Evolutionary conservation across 1,140 invertebrate species (phyloP), one percentile per base, ranked within the genome.

Genomic region (Ips typographus): DNA sequence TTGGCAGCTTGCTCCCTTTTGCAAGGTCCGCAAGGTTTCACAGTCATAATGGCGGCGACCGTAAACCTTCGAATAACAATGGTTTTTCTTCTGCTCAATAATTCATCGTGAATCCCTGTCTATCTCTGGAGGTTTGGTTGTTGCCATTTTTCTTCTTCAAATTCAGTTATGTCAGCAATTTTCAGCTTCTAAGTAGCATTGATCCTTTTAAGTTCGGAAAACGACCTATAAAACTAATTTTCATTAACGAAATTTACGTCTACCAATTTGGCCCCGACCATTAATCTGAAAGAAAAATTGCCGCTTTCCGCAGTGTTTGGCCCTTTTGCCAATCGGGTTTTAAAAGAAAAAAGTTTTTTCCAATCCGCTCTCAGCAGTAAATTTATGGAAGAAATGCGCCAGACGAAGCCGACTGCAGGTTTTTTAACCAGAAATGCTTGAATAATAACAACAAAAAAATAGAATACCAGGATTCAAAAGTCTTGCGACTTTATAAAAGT

Each of bases 221-320:
- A 56, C 53, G 53, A 56, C 53, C 53, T 56, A 56, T 56, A 41
- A 59, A 59, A 59, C 41, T 59, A 59, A 59, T 66, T 66, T 66
- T 66, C 53, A 66, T 66, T 66, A 66, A 44, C 39, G 39, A 51
- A 66, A 66, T 66, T 66, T 66, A 66, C 56, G 65, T 59, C 43
- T 44, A 43, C 56, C 65, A 66, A 59, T 66, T 58, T 59, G 22
- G 43, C 55, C 44, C 22, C 2, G 8, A n/a, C 65, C 55, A 66
- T 66, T 66, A 66, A 66, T 66, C 65, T 58, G 55, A 40, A 58
- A 66, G 65, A 66, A 66, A 66, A 66, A 66, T 49, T 49, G 43
- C 56, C 51, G 55, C 38, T 47, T 59, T 52, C 65, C 38, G 40
- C 36, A 51, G 39, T 40, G 55, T 59, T 66, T 59, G 55, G 55